Percentiles rank a stretch among this genome's conserved stretches.
phyloP scores from a whole-genome alignment of 2,888 invertebrate species.

The Mellilla xanthometata region DNA sequence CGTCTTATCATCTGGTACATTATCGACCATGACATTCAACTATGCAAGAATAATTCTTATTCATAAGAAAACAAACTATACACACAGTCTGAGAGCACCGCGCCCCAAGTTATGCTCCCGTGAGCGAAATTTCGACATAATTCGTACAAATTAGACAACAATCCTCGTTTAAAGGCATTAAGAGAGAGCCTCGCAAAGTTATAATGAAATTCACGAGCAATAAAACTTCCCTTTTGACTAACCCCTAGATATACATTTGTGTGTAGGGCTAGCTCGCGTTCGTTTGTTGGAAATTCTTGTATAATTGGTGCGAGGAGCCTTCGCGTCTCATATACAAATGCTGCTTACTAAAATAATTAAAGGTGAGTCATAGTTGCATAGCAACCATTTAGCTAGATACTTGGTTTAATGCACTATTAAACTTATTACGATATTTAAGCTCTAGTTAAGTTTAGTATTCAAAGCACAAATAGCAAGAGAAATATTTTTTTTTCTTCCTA shows the following conservation, averaged over 20 bases:
- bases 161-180: slow-evolving; percentile 75
- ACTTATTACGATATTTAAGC: no score
- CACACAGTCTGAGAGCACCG: slow-evolving; percentile 25
- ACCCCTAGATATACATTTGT: slow-evolving; percentile 74
- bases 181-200: slow-evolving; percentile 71
- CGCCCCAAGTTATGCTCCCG: slow-evolving; percentile 39
- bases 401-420: neutral
- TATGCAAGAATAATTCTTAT: slow-evolving; percentile 22
- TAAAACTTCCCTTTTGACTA: slow-evolving; percentile 80
- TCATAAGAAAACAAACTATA: slow-evolving; percentile 30
- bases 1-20: no score
- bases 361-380: no score
- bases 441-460: no score
- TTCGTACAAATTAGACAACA: slow-evolving; percentile 77
- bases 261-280: slow-evolving; percentile 52
- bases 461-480: no score
- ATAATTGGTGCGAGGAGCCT: slow-evolving; percentile 20
- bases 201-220: slow-evolving; percentile 82
- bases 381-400: neutral
- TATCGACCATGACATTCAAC: slow-evolving; percentile 3
- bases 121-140: slow-evolving; percentile 60
- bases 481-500: no score
- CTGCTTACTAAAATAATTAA: neutral
- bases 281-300: slow-evolving; percentile 19
- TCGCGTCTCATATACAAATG: slow-evolving; percentile 1